Evolutionary conservation across 2,797 vertebrate species (phyloP), one percentile per base, ranked within the genome.

Genomic region (Spatula versicolor): DNA sequence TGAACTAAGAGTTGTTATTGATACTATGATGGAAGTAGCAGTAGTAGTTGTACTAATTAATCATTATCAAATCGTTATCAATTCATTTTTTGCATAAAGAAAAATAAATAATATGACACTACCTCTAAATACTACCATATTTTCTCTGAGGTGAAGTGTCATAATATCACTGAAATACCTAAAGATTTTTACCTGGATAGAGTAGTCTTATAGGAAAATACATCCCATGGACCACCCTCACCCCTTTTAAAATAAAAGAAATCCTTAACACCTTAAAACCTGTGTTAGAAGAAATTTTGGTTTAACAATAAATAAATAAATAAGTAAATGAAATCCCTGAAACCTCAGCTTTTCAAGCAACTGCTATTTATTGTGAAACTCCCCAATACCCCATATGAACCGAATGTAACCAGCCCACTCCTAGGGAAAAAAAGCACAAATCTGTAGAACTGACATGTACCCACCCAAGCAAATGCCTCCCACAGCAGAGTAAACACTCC

Each of bases 351-450:
- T 89, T 59, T 83, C 18, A 52, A 85, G 22, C 3, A 39, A 2
- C 4, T 2, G 1, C 1, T 46, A 14, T 67, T 85, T 30, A 33
- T 21, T n/a, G 31, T 35, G 19, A 67, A 50, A 20, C 6, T 33
- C 30, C 25, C 18, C 4, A 16, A 45, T 4, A 30, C 0, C 11
- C 6, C 6, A 4, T 6, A 28, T 4, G 1, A 3, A n/a, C 69
- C 16, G 43, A 21, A 55, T 0, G 0, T 8, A 16, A 73, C 13
- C 9, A 64, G 25, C 6, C 21, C 28, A 63, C 5, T 21, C 2
- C 2, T n/a, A 13, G 4, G n/a, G 13, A 2, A 74, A 52, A 56
- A 56, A 41, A 37, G 9, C 46, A 56, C 4, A n/a, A 25, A 10
- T 4, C 11, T 20, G 26, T 25, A 48, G 9, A 71, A 14, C 13